Evolutionary conservation across 2,888 invertebrate genomes (phyloP).

Genomic region (Villa cingulata): DNA sequence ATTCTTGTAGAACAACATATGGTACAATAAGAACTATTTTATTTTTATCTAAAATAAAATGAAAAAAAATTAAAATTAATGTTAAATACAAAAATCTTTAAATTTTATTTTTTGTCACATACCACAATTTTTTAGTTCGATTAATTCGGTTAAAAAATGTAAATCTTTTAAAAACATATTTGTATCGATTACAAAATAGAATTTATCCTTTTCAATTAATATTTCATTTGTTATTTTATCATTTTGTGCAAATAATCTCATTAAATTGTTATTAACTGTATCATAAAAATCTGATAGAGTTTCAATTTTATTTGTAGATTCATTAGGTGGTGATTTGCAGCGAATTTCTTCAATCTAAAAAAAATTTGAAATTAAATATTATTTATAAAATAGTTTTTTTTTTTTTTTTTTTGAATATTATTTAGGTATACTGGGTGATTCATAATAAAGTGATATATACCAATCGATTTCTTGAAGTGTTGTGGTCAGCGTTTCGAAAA

Average conservation of each 20-base stretch:
- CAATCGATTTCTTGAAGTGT: no score
- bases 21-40: slow-evolving; percentile 36
- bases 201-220: slow-evolving; percentile 19
- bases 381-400: no score
- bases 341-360: slow-evolving; percentile 4
- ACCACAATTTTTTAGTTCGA: slow-evolving; percentile 21
- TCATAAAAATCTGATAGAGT: slow-evolving; percentile 17
- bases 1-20: slow-evolving; percentile 40
- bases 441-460: no score
- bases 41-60: slow-evolving; percentile 16
- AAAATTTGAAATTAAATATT: no score
- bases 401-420: no score
- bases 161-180: slow-evolving; percentile 38
- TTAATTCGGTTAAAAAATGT: slow-evolving; percentile 30
- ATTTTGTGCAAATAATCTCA: slow-evolving; percentile 18
- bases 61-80: background rate
- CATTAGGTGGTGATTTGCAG: background rate
- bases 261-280: slow-evolving; percentile 20
- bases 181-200: slow-evolving; percentile 39
- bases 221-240: slow-evolving; percentile 4
- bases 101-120: slow-evolving; percentile 4
- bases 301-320: background rate
- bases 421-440: no score
- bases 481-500: no score
- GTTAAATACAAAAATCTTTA: background rate